Base-by-base conservation (phyloP, 2,113 vertebrate species). In the Papio anubis region DNA sequence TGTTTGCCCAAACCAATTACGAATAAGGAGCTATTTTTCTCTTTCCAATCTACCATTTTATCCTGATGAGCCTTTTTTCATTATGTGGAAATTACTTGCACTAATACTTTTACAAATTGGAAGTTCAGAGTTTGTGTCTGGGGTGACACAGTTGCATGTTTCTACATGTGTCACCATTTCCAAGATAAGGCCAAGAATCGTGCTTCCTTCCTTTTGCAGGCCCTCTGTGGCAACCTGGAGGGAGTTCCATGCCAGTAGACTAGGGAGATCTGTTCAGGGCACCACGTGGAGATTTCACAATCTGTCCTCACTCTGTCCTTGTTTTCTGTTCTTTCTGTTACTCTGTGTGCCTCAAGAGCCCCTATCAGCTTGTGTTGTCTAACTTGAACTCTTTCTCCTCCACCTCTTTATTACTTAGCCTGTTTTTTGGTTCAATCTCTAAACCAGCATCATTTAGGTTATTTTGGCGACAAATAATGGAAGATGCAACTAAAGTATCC, bases 1-100 rank as follows among this genome's bases (percentile, higher is more conserved):
- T 85, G 73, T 96, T 96, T 95, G 9, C 88, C 78, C 38, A 73
- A 88, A 81, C 27, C 55, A 59, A 81, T 85, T 82, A 66, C 82
- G 73, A 78, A 64, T 27, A 78, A 43, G 66, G 66, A 73, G n/a
- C 55, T 48, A 20, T 72, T 79, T 96, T 90, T 85, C 87, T 75
- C 20, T 80, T 68, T 93, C 35, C 43, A 40, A 72, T 32, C 52
- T 30, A 32, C 40, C 38, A 6, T 66, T 97, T 89, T 73, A 66
- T 88, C 85, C 96, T 48, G 89, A 95, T 12, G 64, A 91, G 70
- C 30, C 79, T 52, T 80, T 76, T 88, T 45, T 80, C 92, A 79
- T 81, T 85, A 48, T 0, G 35, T 52, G 61, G 83, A 83, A 94
- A 95, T 83, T 7, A 70, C 75, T 40, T 50, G 75, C 52, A 32